These are phyloP conservation scores for Laothoe populi DNA, from an alignment of 2,888 invertebrate genomes.

Conservation along the genomic window DNA sequence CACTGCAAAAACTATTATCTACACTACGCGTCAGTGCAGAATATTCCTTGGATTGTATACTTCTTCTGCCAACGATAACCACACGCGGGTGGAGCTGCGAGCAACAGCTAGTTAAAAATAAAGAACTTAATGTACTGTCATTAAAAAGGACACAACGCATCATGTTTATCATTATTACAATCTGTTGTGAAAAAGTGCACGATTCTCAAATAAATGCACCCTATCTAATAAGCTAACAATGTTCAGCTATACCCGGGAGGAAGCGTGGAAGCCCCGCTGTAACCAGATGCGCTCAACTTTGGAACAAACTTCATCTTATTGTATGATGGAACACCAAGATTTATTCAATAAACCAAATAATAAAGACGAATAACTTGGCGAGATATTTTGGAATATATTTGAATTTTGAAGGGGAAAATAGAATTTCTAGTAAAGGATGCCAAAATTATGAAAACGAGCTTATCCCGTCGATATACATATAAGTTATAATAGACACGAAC, in stretches of 20 bases:
- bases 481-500: too few relatives aligned
- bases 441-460: not conserved
- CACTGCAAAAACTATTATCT: too few relatives aligned
- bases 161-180: not conserved
- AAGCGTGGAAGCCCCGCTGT: constrained; percentile 19
- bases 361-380: not conserved
- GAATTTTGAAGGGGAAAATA: not conserved
- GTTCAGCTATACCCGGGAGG: not conserved
- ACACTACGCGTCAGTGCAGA: too few relatives aligned
- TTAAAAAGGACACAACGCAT: not conserved
- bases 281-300: constrained; percentile 32
- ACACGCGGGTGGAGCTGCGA: too few relatives aligned
- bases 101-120: too few relatives aligned
- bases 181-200: constrained; percentile 30
- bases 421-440: not conserved
- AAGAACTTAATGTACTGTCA: not conserved
- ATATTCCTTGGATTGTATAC: too few relatives aligned
- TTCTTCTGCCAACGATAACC: too few relatives aligned
- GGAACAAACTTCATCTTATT: constrained; percentile 16
- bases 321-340: constrained; percentile 11
- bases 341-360: not conserved
- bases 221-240: constrained; percentile 43
- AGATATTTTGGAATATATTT: not conserved
- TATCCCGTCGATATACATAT: too few relatives aligned
- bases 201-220: constrained; percentile 48